These are phyloP conservation scores for Pseudochromis fuscus DNA, from an alignment of 2,797 vertebrate species.

Conservation along the genomic window DNA sequence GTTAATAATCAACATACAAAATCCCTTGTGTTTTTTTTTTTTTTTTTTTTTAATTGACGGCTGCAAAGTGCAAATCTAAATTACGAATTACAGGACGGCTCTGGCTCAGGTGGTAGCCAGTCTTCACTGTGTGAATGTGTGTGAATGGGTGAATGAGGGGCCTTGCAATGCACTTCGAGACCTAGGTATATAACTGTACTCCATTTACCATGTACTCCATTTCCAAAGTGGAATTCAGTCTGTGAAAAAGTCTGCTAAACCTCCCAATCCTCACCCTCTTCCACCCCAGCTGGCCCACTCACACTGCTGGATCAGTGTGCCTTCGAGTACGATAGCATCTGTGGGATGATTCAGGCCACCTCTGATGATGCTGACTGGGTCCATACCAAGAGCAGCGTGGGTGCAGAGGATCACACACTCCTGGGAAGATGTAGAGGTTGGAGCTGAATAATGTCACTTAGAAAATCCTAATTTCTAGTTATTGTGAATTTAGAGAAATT, in stretches of 20 bases:
- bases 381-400: constrained; percentile 72
- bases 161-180: too few relatives aligned
- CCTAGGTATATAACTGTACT: too few relatives aligned
- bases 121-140: too few relatives aligned
- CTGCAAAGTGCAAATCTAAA: background rate
- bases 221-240: background rate
- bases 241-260: background rate
- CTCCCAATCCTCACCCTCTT: background rate
- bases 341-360: constrained; percentile 92
- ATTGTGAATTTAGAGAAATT: too few relatives aligned
- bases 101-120: too few relatives aligned
- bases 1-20: too few relatives aligned
- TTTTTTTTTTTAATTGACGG: background rate
- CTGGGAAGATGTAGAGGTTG: constrained; percentile 88
- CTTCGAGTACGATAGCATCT: constrained; percentile 91
- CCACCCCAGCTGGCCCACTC: constrained; percentile 85
- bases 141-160: too few relatives aligned
- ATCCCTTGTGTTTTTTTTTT: background rate
- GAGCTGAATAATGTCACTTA: constrained; percentile 1
- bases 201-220: too few relatives aligned
- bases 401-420: constrained; percentile 87
- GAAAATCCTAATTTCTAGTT: background rate
- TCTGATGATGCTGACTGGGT: constrained; percentile 86
- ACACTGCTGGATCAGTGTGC: constrained; percentile 92
- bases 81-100: too few relatives aligned